These are phyloP conservation scores for Ornithoptera alexandrae DNA, from an alignment of 2,888 invertebrate species.

Conservation along the genomic window DNA sequence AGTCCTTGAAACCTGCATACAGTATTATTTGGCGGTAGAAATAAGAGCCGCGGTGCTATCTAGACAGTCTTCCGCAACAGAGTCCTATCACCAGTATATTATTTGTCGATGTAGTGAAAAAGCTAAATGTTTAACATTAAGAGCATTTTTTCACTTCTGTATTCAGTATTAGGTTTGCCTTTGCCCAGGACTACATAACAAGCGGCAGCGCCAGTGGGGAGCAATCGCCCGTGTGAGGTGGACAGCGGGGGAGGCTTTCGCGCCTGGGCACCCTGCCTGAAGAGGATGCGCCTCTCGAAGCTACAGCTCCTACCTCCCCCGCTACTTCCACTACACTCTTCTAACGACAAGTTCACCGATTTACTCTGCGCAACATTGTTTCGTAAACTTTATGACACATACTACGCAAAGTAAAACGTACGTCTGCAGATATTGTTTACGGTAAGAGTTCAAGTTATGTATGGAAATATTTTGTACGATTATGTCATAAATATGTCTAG, in stretches of 20 bases:
- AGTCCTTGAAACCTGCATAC: too few relatives aligned
- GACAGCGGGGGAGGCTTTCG: constrained; percentile 74
- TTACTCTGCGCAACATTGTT: neutral
- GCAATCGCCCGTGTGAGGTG: constrained; percentile 75
- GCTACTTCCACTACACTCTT: constrained; percentile 42
- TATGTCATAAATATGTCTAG: too few relatives aligned
- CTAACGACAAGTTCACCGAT: constrained; percentile 32
- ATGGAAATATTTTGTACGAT: too few relatives aligned
- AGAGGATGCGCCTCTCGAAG: constrained; percentile 57
- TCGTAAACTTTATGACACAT: neutral
- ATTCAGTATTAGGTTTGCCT: constrained; percentile 15
- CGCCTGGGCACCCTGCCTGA: constrained; percentile 72
- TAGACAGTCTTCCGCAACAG: too few relatives aligned
- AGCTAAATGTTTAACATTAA: too few relatives aligned
- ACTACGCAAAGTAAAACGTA: too few relatives aligned
- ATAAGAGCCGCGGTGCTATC: too few relatives aligned
- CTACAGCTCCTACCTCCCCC: constrained; percentile 56
- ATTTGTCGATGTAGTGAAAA: too few relatives aligned
- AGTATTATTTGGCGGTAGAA: too few relatives aligned
- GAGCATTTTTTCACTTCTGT: neutral
- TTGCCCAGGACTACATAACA: constrained; percentile 71
- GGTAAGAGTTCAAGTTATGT: too few relatives aligned
- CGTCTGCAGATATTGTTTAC: too few relatives aligned
- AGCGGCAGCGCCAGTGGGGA: constrained; percentile 74
- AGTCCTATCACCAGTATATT: too few relatives aligned